Base-by-base conservation (phyloP, 2,888 invertebrate genomes). In the Drosophila antonietae region DNA sequence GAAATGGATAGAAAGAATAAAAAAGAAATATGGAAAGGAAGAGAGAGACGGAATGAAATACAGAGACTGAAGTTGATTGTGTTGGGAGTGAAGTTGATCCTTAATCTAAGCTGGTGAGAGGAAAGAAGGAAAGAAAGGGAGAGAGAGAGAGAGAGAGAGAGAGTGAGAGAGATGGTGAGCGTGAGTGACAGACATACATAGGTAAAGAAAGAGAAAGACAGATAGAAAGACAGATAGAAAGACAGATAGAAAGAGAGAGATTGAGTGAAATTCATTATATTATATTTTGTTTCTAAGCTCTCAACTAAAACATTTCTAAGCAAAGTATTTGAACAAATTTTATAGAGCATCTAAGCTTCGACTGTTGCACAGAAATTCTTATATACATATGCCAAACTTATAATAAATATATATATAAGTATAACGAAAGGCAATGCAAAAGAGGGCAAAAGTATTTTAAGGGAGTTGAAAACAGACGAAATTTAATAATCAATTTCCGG, bases 401-500 rank as follows among this genome's bases (percentile, higher is more conserved):
- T 51, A n/a, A 33, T 31, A 33, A 49, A 18, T 9, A 43, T 49
- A 43, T 49, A n/a, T 23, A 52, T 35, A n/a, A 18, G 39, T 53
- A 33, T 23, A 20, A 51, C 37, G 9, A 28, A 44, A 35, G 20
- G 3, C 44, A 28, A 20, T 39, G 41, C 28, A 55, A 53, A 62
- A 33, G n/a, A 15, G 31, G 39, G 31, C 49, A 51, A 33, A 12
- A 33, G 18, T n/a, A 37, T 43, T 53, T 33, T 23, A n/a, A 33
- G 49, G 5, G 14, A 10, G 31, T 28, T 43, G 20, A 59, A 49
- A 44, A 18, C 23, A 33, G 44, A 51, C 33, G 46, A 66, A 59
- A 64, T 55, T 49, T 68, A 37, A 35, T 61, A 53, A 61, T 46
- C 63, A 70, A 69, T 66, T 80, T 80, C 82, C 80, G 78, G 66